phyloP scores from a whole-genome alignment of 1,140 invertebrate genomes.

The Acromyrmex echinatior region DNA sequence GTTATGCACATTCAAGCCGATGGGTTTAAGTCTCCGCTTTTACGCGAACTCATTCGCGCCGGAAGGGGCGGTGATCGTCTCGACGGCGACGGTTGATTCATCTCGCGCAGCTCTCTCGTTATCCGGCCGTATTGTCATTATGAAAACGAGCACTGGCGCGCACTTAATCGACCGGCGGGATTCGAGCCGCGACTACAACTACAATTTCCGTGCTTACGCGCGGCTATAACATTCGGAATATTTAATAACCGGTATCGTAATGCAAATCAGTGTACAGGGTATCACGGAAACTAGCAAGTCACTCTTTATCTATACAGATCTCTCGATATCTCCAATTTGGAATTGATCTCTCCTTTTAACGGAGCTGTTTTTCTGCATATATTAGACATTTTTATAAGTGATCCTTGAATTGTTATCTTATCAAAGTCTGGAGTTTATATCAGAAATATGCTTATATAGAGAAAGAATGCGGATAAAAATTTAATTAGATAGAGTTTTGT shows the following conservation, averaged over 20 bases:
- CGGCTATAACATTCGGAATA: background rate
- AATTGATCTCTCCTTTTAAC: background rate
- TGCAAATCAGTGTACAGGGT: background rate
- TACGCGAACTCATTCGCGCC: slow-evolving; percentile 32
- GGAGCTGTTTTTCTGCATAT: background rate
- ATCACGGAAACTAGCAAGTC: background rate
- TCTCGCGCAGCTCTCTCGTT: slow-evolving; percentile 39
- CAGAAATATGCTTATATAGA: background rate
- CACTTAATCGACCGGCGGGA: slow-evolving; percentile 36
- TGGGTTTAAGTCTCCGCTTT: slow-evolving; percentile 19
- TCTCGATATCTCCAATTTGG: background rate
- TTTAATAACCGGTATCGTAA: slow-evolving; percentile 8
- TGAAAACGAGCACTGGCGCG: slow-evolving; percentile 48
- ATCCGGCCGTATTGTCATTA: slow-evolving; percentile 52
- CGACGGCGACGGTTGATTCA: slow-evolving; percentile 43
- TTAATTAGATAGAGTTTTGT: too few relatives aligned
- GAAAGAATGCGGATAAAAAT: background rate
- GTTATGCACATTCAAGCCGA: slow-evolving; percentile 8
- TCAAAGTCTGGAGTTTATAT: background rate
- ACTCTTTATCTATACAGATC: background rate
- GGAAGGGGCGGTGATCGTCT: slow-evolving; percentile 30
- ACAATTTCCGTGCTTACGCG: slow-evolving; percentile 4
- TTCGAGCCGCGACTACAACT: background rate
- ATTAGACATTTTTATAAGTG: background rate
- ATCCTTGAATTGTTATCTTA: background rate